phyloP scores from a whole-genome alignment of 2,113 vertebrate species.

The Danionella cerebrum region DNA sequence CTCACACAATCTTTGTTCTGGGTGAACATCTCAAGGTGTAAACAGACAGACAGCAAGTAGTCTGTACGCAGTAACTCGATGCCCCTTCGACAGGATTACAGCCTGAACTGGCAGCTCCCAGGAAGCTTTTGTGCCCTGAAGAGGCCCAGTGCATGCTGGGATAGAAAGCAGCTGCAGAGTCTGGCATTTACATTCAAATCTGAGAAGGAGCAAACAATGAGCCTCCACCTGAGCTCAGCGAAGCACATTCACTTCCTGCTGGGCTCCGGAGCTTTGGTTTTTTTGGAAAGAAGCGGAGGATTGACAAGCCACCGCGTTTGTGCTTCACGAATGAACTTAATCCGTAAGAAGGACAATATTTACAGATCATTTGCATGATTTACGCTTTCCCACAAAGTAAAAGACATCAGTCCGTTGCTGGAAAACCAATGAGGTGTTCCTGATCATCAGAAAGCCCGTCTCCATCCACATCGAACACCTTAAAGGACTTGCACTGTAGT shows the following conservation, averaged over 20 bases:
- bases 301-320: not conserved
- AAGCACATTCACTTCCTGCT: conserved; percentile 38
- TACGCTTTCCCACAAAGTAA: not conserved
- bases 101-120: conserved; percentile 28
- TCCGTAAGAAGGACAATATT: conserved; percentile 7
- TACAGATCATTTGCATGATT: conserved; percentile 14
- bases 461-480: too few relatives aligned
- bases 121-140: conserved; percentile 30
- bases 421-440: not conserved
- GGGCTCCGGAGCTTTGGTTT: conserved; percentile 24
- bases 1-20: too few relatives aligned
- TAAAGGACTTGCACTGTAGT: too few relatives aligned
- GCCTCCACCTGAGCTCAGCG: conserved; percentile 29
- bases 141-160: conserved; percentile 37
- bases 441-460: too few relatives aligned
- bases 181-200: conserved; percentile 41
- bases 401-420: not conserved
- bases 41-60: conserved; percentile 14
- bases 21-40: not conserved
- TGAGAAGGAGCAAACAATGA: conserved; percentile 25
- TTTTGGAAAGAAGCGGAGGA: not conserved
- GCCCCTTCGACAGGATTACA: conserved; percentile 14
- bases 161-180: conserved; percentile 35
- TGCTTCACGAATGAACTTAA: not conserved
- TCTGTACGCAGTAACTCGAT: conserved; percentile 25